Conservation (phyloP, 1,140 invertebrate genomes). For the Bombus turneri region DNA sequence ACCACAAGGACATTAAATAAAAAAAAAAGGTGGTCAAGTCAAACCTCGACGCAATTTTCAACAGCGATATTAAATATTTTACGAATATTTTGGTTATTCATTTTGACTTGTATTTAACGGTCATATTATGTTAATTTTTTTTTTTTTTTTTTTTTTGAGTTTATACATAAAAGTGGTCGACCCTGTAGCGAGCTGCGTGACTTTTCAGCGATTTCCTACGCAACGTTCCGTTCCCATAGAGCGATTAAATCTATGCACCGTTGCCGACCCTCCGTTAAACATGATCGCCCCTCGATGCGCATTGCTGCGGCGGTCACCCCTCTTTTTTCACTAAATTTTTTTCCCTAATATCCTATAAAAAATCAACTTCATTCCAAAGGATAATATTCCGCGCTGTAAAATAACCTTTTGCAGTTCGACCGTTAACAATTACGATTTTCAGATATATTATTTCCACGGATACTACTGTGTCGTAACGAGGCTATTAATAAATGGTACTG, state of each 20-base stretch:
- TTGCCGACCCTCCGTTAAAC: conserved; percentile 59
- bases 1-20: background rate
- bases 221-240: conserved; percentile 63
- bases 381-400: background rate
- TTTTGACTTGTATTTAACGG: background rate
- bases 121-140: background rate
- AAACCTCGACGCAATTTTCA: background rate
- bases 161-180: conserved; percentile 10
- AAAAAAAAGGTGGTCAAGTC: background rate
- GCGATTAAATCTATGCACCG: conserved; percentile 66
- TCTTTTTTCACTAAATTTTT: conserved; percentile 36
- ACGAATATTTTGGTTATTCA: background rate
- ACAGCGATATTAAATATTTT: background rate
- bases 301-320: conserved; percentile 45
- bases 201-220: conserved; percentile 58
- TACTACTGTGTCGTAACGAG: background rate
- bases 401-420: background rate
- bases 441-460: background rate
- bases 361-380: background rate
- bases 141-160: too few relatives aligned
- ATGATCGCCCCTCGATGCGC: conserved; percentile 45
- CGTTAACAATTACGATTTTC: background rate
- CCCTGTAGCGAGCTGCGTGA: conserved; percentile 7
- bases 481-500: background rate
- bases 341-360: background rate